Evolutionary conservation across 1,140 invertebrate species (phyloP).

Genomic region (Paralvinella palmiformis): DNA sequence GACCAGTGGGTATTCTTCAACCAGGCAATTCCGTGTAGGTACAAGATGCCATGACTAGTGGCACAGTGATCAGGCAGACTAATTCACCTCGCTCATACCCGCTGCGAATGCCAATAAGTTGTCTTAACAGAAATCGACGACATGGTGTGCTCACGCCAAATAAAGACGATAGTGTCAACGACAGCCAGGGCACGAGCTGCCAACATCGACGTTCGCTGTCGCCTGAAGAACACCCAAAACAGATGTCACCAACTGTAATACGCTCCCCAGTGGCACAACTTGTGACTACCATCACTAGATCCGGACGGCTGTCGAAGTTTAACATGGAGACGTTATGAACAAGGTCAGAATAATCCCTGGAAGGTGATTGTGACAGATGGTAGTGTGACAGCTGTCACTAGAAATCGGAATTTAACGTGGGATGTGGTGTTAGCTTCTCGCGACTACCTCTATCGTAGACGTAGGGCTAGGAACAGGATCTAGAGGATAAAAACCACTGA

Average conservation of each 20-base stretch:
- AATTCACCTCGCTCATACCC: neutral
- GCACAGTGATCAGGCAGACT: neutral
- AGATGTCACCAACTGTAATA: neutral
- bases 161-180: neutral
- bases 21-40: neutral
- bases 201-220: neutral
- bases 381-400: conserved; percentile 5
- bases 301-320: neutral
- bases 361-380: conserved; percentile 7
- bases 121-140: conserved; percentile 1
- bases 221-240: neutral
- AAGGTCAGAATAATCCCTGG: conserved; percentile 2
- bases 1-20: neutral
- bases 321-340: neutral
- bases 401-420: neutral
- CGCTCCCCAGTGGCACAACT: neutral
- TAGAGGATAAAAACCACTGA: too few relatives aligned
- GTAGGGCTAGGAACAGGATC: too few relatives aligned
- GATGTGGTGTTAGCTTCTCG: conserved; percentile 1
- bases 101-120: neutral
- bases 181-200: conserved; percentile 4
- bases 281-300: neutral
- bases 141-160: neutral
- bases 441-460: conserved; percentile 2
- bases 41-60: neutral